phyloP scores from a whole-genome alignment of 2,888 invertebrate genomes.

The Pecten maximus region DNA sequence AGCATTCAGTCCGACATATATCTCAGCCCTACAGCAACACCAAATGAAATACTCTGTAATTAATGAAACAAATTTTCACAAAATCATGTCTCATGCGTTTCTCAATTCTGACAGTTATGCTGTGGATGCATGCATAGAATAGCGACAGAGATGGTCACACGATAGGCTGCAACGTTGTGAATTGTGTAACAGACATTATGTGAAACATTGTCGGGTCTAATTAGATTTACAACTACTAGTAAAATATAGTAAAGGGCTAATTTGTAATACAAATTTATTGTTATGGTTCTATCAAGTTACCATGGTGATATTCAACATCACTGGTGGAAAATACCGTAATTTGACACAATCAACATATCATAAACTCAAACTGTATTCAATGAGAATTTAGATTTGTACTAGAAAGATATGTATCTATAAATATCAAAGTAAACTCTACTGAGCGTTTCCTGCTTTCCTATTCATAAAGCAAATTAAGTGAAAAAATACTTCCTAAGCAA shows the following conservation, averaged over 20 bases:
- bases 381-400: neutral
- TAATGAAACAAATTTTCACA: constrained; percentile 32
- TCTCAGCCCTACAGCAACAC: neutral
- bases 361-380: neutral
- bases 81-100: constrained; percentile 6
- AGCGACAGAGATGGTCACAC: neutral
- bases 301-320: neutral
- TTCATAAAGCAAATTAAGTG: neutral
- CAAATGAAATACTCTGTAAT: constrained; percentile 25
- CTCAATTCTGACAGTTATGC: constrained; percentile 26
- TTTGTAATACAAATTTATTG: constrained; percentile 33
- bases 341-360: neutral
- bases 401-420: neutral
- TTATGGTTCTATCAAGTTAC: constrained; percentile 15
- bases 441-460: neutral
- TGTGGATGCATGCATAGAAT: constrained; percentile 9
- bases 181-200: constrained; percentile 13
- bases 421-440: neutral
- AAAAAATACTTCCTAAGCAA: neutral
- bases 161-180: neutral
- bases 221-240: constrained; percentile 35
- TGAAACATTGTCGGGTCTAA: constrained; percentile 21
- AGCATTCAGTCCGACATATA: neutral
- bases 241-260: constrained; percentile 24
- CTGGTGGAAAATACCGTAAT: neutral